Base-by-base conservation (phyloP, 1,140 invertebrate species). In the Euura saliciscinereae region DNA sequence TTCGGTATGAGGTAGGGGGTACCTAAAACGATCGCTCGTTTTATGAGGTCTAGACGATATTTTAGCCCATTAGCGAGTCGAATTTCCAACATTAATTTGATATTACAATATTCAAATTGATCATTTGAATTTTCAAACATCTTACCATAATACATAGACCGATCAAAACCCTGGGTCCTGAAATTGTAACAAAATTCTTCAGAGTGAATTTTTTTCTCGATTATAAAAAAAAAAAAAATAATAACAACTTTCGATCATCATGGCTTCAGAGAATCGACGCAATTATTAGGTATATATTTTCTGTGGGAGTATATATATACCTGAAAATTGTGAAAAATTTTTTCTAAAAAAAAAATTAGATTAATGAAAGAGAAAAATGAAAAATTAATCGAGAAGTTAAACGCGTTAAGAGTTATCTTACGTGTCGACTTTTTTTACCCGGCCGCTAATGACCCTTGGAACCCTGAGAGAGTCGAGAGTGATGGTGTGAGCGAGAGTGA, bases 91-190 rank as follows among this genome's bases (percentile, higher is more conserved):
- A 84, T 84, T 84, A 84, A 85, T 82, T 83, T 79, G 79, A 78
- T 79, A 84, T 85, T 84, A 84, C 83, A 81, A 84, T 83, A 84
- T 85, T 85, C 81, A 85, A 84, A 85, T 72, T 44, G 75, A 70
- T 73, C 73, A 67, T 59, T 59, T 59, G 51, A 59, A 59, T 59
- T 59, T 59, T 59, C 51, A 59, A 59, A 59, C 51, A 2, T 28
- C n/a, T 28, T 28, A 28, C 28, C 28, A 28, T 28, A 28, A 28
- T 28, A 28, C 28, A 28, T 28, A 28, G 28, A 28, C 28, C 28
- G 28, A 28, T 28, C 28, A 28, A 28, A 28, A 28, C 28, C 28
- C 28, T 28, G 28, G 28, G 28, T 1, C 28, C 28, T 28, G 28
- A 28, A 28, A 28, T 28, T 28, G 28, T 28, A 28, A 28, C 28